Evolutionary conservation across 1,140 invertebrate species (phyloP), one percentile per base, ranked within the genome.

Genomic region (Euglossa dilemma): DNA sequence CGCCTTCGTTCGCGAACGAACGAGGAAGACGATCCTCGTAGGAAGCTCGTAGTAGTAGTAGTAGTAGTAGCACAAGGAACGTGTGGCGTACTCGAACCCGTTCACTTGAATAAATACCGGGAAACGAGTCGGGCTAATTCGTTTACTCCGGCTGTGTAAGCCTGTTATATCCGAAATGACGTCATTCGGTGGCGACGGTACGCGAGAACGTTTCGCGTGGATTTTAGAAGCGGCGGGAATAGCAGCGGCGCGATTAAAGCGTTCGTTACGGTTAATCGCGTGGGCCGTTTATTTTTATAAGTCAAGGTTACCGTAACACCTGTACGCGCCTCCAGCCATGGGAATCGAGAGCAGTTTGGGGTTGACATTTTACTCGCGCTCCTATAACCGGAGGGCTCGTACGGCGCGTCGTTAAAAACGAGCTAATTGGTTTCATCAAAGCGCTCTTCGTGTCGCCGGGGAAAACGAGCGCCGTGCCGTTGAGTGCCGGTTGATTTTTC

Each of bases 351-450:
- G 87, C 72, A 87, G 86, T 91, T 91, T 89, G 89, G 83, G 89
- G 89, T 91, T 91, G 91, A 92, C 90, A 91, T 92, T 92, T 91
- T 88, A 89, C 88, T 90, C 88, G 81, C 77, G 85, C 81, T 79
- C 83, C 80, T 76, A 88, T 89, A 87, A 89, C 86, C 85, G 89
- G 86, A 72, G 77, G 73, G 82, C 83, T 86, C 81, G 85, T 85
- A 83, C 86, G 78, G 82, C 77, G 87, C 85, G 88, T 88, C 90
- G 89, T 92, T 91, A 90, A 91, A 92, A 92, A 92, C 86, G 86
- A 85, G 87, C 85, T 92, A 91, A 92, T 92, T 92, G 90, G 87
- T 91, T 89, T 90, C 91, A 89, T 92, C 89, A 92, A 91, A 91
- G 84, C 89, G 83, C 76, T 72, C 85, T 82, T 80, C 80, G 72